Evolutionary conservation across 2,797 vertebrate species (phyloP).

Genomic region (Neosilurus mollespiculum): DNA sequence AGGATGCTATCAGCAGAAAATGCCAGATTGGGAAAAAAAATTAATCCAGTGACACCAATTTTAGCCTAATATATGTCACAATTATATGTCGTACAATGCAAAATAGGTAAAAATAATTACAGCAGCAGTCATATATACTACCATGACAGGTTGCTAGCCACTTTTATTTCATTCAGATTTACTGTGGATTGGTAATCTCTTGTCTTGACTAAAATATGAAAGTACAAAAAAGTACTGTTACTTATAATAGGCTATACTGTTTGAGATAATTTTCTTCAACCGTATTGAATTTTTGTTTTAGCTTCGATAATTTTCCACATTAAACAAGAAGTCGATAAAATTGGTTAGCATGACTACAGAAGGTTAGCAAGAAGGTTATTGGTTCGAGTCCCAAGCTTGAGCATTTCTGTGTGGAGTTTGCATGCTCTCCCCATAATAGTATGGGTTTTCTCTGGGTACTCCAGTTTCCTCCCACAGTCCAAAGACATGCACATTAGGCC

Average conservation of each 20-base stretch:
- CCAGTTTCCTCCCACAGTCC: no score
- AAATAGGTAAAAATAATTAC: background rate
- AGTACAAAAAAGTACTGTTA: background rate
- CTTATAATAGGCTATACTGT: background rate
- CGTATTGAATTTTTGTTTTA: background rate
- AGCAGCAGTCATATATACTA: background rate
- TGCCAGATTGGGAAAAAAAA: background rate
- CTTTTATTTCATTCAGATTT: background rate
- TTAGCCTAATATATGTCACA: background rate
- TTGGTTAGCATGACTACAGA: no score
- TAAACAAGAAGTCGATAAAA: background rate
- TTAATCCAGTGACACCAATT: background rate
- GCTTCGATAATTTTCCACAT: constrained; percentile 1
- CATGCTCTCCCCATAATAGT: no score
- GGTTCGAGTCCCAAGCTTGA: no score
- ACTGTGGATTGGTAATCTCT: background rate
- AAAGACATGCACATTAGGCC: no score
- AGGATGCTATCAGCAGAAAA: background rate
- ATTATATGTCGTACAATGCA: background rate
- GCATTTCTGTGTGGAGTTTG: no score
- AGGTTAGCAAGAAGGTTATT: no score
- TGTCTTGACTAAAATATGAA: background rate
- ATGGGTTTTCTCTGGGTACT: no score
- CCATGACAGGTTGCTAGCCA: background rate
- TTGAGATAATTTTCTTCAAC: background rate